Evolutionary conservation across 2,113 vertebrate genomes (phyloP), one percentile per base, ranked within the genome.

Genomic region (Picathartes gymnocephalus): DNA sequence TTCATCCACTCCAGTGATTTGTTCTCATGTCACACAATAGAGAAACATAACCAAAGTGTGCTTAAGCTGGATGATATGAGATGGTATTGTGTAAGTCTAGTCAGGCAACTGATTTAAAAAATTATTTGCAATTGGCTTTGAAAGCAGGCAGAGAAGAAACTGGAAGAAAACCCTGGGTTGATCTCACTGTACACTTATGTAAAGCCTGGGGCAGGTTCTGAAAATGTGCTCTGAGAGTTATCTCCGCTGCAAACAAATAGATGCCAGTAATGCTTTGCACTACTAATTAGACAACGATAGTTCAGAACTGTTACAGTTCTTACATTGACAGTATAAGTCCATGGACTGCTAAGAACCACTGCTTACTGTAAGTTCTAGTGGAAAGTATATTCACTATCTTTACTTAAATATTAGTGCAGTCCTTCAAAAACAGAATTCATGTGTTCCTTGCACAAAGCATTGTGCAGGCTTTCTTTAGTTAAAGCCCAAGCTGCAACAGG

Each of bases 91-190:
- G 35, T 23, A 72, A 87, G 50, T 31, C 30, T 66, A 94, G 62
- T 37, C 92, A 94, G 53, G 81, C 78, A 94, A 45, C 2, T 89
- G 5, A 87, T 94, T 78, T 69, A 72, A 45, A 89, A 92, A 79
- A 90, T 62, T 39, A 92, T 83, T 58, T 15, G 13, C 70, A 79
- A 70, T 16, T 70, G 70, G 61, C 33, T 94, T 94, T 91, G 66
- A 96, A 93, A 96, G 86, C 35, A 82, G 72, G 70, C 61, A 69
- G 57, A 85, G 53, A 92, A 72, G 28, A 62, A 87, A 82, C 73
- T 44, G 79, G 76, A 85, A 70, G 64, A 53, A 86, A 94, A 65
- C 44, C 35, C 14, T 3, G 6, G 23, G 44, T 2, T 82, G 64
- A 83, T 83, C 44, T 81, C 79, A 45, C 44, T 23, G 31, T 13